Base-by-base conservation (phyloP, 1,140 invertebrate genomes). In the Rhopalosiphum maidis region DNA sequence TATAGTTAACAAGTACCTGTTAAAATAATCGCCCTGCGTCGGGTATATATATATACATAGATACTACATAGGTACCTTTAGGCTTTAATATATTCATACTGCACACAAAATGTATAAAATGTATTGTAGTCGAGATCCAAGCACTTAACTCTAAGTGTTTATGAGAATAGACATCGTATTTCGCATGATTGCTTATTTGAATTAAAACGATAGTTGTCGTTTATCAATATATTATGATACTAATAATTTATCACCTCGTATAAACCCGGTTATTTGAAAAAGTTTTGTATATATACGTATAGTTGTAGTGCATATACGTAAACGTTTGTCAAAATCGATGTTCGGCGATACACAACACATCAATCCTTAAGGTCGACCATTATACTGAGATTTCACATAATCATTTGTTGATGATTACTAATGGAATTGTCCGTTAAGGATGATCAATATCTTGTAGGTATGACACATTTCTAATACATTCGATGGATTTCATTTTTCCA, bases 251-350 rank as follows among this genome's bases (percentile, higher is more conserved):
- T 68, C 60, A 68, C 60, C 30, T 77, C 60, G 30, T 77, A n/a
- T n/a, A 77, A 77, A n/a, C 15, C 30, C 1, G 15, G 30, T n/a
- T 51, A 51, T 51, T 35, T 77, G 60, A 77, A 77, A 77, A 77
- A n/a, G 30, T n/a, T 3, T 68, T 35, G 4, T 77, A 35, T 68
- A 51, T 21, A 48, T 48, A 48, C 18, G 11, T 55, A 51, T 55
- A 55, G 0, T 30, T 60, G 30, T 25, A 8, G 30, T 30, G 55
- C 55, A 60, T 60, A 18, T 77, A 68, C 60, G 60, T 68, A n/a
- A 77, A 77, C n/a, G 60, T 77, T 77, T 77, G 60, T 77, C n/a
- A n/a, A 77, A 77, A 77, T 77, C 60, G n/a, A 77, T 77, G n/a
- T n/a, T n/a, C 60, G 60, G 15, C 60, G 60, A 77, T 77, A 77